A percentile compares a stretch with the other conserved stretches of the same genome.
phyloP scores from a whole-genome alignment of 2,888 invertebrate genomes.

The Aplocera efformata region DNA sequence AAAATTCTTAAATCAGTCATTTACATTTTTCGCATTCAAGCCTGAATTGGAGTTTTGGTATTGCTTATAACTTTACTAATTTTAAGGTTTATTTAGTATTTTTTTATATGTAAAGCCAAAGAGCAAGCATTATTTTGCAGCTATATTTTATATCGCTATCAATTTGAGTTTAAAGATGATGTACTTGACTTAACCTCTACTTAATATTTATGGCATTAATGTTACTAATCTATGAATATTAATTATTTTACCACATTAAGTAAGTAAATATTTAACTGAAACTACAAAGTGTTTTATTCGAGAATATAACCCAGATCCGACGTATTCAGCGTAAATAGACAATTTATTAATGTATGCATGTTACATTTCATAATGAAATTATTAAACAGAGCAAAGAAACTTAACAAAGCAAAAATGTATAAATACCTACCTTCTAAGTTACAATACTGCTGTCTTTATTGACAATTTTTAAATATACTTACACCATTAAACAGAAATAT shows the following conservation, averaged over 20 bases:
- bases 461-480: slow-evolving; percentile 51
- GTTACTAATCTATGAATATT: background rate
- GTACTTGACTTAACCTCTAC: slow-evolving; percentile 16
- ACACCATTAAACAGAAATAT: slow-evolving; percentile 48
- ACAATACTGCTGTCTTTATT: slow-evolving; percentile 64
- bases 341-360: background rate
- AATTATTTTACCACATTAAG: no score
- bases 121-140: slow-evolving; percentile 2
- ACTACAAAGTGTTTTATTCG: slow-evolving; percentile 9
- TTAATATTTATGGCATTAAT: slow-evolving; percentile 14
- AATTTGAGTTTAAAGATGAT: slow-evolving; percentile 11
- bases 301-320: slow-evolving; percentile 16
- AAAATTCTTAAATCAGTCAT: slow-evolving; percentile 71
- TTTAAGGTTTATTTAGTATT: slow-evolving; percentile 4
- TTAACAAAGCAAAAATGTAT: slow-evolving; percentile 37
- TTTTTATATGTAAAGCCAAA: slow-evolving; percentile 1
- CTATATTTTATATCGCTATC: slow-evolving; percentile 1
- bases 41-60: slow-evolving; percentile 42
- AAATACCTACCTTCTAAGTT: slow-evolving; percentile 55
- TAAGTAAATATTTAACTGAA: background rate
- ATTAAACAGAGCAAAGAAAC: slow-evolving; percentile 23
- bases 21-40: slow-evolving; percentile 57
- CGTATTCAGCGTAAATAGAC: slow-evolving; percentile 1
- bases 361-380: slow-evolving; percentile 1
- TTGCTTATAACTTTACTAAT: slow-evolving; percentile 1